phyloP scores from a whole-genome alignment of 1,140 invertebrate species.

The Euura saliciscinereae region DNA sequence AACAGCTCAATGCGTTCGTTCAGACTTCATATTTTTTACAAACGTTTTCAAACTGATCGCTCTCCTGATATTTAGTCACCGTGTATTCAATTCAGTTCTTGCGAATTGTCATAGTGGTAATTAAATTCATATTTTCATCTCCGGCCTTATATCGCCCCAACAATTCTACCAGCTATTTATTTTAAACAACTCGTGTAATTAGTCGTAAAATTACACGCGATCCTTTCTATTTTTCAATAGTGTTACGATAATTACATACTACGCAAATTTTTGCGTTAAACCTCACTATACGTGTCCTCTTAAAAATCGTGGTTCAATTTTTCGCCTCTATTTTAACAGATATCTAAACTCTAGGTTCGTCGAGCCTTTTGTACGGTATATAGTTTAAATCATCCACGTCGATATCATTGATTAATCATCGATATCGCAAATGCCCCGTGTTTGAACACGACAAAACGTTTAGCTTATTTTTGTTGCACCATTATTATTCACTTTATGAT shows the following conservation, averaged over 20 bases:
- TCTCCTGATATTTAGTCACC: too few relatives aligned
- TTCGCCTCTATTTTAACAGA: constrained; percentile 8
- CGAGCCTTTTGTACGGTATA: neutral
- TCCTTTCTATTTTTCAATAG: constrained; percentile 15
- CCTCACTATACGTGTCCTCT: constrained; percentile 11
- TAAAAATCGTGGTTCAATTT: constrained; percentile 6
- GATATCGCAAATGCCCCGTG: constrained; percentile 9
- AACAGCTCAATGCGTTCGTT: too few relatives aligned
- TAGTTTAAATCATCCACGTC: neutral
- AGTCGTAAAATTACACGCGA: constrained; percentile 12
- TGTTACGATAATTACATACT: constrained; percentile 9
- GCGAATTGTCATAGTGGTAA: neutral
- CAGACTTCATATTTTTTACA: too few relatives aligned
- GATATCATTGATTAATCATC: neutral
- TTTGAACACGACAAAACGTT: constrained; percentile 25
- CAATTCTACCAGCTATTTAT: constrained; percentile 32
- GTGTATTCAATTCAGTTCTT: too few relatives aligned
- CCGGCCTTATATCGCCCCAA: neutral
- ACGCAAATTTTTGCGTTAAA: constrained; percentile 5
- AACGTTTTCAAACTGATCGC: too few relatives aligned
- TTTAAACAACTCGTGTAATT: constrained; percentile 13
- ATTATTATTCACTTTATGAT: constrained; percentile 55
- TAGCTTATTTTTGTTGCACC: constrained; percentile 55
- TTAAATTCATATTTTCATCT: neutral
- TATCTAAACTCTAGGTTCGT: constrained; percentile 3